These are phyloP conservation scores for Phrynocephalus versicolor DNA, from an alignment of 2,113 vertebrate genomes.

Conservation along the genomic window DNA sequence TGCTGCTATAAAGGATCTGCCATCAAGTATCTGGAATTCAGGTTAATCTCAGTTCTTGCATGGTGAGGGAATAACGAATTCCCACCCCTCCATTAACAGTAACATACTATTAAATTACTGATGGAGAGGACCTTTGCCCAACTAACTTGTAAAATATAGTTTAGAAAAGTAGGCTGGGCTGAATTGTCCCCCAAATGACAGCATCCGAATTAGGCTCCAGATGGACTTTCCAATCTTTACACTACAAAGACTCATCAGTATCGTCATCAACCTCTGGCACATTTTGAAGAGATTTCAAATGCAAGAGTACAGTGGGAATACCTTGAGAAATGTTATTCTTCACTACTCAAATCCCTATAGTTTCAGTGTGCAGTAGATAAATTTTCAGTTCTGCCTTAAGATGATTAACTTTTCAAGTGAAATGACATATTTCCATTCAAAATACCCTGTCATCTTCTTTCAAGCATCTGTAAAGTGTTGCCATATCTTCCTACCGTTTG, in stretches of 20 bases:
- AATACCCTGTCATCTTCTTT: too few relatives aligned
- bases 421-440: not conserved
- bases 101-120: slow-evolving; percentile 3
- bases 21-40: slow-evolving; percentile 7
- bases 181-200: not conserved
- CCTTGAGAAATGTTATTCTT: not conserved
- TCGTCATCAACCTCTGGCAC: not conserved
- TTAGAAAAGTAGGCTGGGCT: not conserved
- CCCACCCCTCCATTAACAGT: not conserved
- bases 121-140: not conserved
- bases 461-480: too few relatives aligned
- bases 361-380: not conserved
- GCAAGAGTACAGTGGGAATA: not conserved
- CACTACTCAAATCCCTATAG: not conserved
- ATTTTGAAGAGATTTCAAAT: not conserved
- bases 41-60: not conserved
- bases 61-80: not conserved
- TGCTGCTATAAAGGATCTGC: not conserved
- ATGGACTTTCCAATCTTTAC: not conserved
- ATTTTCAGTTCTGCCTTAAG: not conserved
- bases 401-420: not conserved
- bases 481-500: too few relatives aligned
- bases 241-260: not conserved
- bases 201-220: not conserved
- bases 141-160: not conserved